Conservation (phyloP, 2,797 vertebrate species). For the Glyptemys insculpta region DNA sequence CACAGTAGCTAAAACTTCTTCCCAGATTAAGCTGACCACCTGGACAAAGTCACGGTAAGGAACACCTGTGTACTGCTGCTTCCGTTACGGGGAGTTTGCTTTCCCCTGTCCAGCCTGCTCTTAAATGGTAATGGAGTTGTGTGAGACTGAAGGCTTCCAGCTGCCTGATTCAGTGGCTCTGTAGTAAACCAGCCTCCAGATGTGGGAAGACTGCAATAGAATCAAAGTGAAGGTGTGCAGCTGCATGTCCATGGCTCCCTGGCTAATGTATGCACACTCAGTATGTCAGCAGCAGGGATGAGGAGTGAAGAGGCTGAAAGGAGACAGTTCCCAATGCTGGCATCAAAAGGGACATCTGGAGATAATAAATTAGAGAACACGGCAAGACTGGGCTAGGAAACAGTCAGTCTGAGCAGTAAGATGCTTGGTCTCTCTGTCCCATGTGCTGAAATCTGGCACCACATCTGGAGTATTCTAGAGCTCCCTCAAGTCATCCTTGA, state of each 20-base stretch:
- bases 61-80: neutral
- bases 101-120: constrained; percentile 9
- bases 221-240: neutral
- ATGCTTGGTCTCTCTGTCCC: neutral
- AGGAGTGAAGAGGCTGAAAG: accelerated
- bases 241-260: neutral
- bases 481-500: neutral
- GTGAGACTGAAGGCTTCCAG: constrained; percentile 1
- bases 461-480: neutral
- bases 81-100: neutral
- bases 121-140: constrained; percentile 39
- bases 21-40: constrained; percentile 47
- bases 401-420: neutral
- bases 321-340: neutral
- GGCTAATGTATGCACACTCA: neutral
- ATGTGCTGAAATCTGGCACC: accelerated
- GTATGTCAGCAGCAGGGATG: neutral
- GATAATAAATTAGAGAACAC: neutral
- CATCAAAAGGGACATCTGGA: neutral
- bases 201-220: neutral
- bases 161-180: accelerated
- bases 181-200: neutral
- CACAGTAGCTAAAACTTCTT: constrained; percentile 56
- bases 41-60: neutral
- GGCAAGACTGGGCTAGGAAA: neutral